Base-by-base conservation (phyloP, 2,113 vertebrate species). In the Actinemys pallida region DNA sequence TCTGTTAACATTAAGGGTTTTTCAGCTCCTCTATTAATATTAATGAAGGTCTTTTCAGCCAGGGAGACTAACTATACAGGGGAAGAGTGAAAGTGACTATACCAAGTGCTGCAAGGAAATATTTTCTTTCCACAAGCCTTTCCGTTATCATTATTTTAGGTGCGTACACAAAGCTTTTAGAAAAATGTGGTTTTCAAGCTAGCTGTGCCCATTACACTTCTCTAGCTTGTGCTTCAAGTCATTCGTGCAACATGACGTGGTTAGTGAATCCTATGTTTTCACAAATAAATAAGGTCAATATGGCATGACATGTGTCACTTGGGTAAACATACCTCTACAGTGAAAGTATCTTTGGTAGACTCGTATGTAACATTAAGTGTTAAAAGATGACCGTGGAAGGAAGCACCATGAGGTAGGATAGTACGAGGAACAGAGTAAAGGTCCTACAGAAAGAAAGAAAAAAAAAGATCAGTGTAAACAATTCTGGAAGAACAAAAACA, bases 351-450 rank as follows among this genome's bases (percentile, higher is more conserved):
- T 99, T 99, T 99, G 99, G 99, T 99, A 98, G 99, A 99, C 97
- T 99, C 99, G 1, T 99, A 99, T 1, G 99, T 99, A 96, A 99
- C 98, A 94, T 99, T 99, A 87, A 99, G 99, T 39, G 99, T 99
- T 98, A 99, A 98, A 87, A 99, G 98, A 98, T 99, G 99, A 98
- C 99, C 99, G 42, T 99, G 99, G 97, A 99, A 99, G 83, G 99
- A 99, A 86, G 99, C 99, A 94, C 99, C 99, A 42, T 99, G 99
- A 99, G 99, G 99, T 99, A 99, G 99, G 98, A 99, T 99, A 94
- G 99, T 99, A 96, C 99, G 99, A 96, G 99, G 99, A 98, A 99
- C 99, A 29, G 99, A 99, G 95, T 99, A 99, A 96, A 99, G 98
- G 95, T 99, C 99, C 99, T 99, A 69, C 4, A 96, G 83, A 92